Evolutionary conservation across 1,140 invertebrate species (phyloP).

Genomic region (Pseudomyrmex cubaensis): DNA sequence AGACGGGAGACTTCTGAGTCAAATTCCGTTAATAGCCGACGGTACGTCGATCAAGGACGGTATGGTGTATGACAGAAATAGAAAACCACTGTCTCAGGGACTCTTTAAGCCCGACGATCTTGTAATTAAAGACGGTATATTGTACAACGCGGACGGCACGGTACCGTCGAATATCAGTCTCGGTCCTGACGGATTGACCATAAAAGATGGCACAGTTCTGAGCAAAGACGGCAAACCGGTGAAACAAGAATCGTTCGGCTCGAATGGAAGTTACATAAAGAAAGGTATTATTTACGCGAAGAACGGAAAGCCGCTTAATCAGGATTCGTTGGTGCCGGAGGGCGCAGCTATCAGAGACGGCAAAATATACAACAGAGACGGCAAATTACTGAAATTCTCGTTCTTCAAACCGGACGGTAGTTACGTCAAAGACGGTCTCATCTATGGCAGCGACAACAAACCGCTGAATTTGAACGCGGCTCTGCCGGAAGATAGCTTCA

Average conservation of each 20-base stretch:
- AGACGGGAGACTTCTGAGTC: constrained; percentile 77
- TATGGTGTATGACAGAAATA: constrained; percentile 75
- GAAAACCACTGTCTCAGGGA: constrained; percentile 77
- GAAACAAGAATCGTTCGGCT: constrained; percentile 81
- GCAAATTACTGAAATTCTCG: constrained; percentile 79
- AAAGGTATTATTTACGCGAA: constrained; percentile 79
- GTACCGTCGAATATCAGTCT: constrained; percentile 75
- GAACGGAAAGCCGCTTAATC: constrained; percentile 80
- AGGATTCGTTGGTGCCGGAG: constrained; percentile 81
- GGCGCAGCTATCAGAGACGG: constrained; percentile 80
- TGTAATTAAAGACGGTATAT: constrained; percentile 79
- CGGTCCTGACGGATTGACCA: constrained; percentile 75
- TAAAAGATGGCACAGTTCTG: constrained; percentile 80
- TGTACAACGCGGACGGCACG: constrained; percentile 72
- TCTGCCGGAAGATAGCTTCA: constrained; percentile 79
- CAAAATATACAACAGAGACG: constrained; percentile 79
- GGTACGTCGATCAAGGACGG: constrained; percentile 80
- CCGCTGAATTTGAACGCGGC: constrained; percentile 77
- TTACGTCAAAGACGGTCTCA: constrained; percentile 80
- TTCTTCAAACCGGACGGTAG: constrained; percentile 83
- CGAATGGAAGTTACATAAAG: constrained; percentile 80
- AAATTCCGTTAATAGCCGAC: constrained; percentile 80
- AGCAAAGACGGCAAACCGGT: constrained; percentile 81
- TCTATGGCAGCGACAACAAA: constrained; percentile 81
- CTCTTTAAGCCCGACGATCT: constrained; percentile 81